Base-by-base conservation (phyloP, 1,140 invertebrate genomes). In the Hestina assimilis region DNA sequence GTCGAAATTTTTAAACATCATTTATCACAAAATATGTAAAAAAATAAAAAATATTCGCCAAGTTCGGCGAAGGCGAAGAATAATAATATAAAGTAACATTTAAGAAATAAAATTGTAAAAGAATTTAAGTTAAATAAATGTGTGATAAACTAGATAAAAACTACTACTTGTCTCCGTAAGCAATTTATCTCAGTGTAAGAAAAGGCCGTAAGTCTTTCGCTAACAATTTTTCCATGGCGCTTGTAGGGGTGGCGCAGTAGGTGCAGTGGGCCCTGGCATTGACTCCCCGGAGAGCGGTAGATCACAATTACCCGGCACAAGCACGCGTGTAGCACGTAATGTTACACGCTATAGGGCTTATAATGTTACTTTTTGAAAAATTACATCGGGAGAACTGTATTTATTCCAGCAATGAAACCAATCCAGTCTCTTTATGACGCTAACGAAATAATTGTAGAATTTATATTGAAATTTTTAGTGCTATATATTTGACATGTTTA, bases 261-360 rank as follows among this genome's bases (percentile, higher is more conserved):
- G 51, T 64, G 63, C 64, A 64, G 14, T 48, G 51, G 53, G 61
- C 50, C 53, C 50, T 40, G 14, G 35, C 45, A 42, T 31, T 26
- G 38, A 15, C n/a, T 60, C 72, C 66, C 72, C 12, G 48, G 69
- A 69, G 78, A 59, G 42, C 75, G 52, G 69, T 81, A 81, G 65
- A 74, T 81, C 73, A 79, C 78, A 75, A 81, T 81, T 79, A 81
- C 63, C 29, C 45, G 56, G 57, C 55, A 62, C 47, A 57, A 59
- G 57, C 43, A 63, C 68, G 72, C 67, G 69, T 75, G 70, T 60
- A 54, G 55, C 76, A 79, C 73, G 72, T 58, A 70, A 68, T 58
- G 56, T 60, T 65, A 66, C 56, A 65, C 65, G 59, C 43, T 58
- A 28, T 21, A 56, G 17, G 31, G 35, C 33, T 59, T 54, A 35